Percentiles rank a stretch among this genome's conserved stretches.
Conservation (phyloP, 2,113 vertebrate genomes). For the Speoplatyrhinus poulsoni region DNA sequence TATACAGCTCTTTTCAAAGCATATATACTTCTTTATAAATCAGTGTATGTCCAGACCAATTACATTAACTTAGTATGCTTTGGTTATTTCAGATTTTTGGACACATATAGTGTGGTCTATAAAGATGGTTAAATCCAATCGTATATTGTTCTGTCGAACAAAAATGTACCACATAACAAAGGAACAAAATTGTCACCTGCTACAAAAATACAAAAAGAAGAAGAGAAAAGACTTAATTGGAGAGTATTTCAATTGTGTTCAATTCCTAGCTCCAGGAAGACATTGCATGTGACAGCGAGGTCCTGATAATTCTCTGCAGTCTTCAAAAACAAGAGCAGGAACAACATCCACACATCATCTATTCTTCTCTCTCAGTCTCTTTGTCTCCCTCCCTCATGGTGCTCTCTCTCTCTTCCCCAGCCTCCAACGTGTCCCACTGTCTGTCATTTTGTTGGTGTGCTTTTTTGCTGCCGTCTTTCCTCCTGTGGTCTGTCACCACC, state of each 20-base stretch:
- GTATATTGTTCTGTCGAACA: slow-evolving; percentile 4
- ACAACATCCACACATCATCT: slow-evolving; percentile 38
- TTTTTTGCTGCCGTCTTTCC: slow-evolving; percentile 45
- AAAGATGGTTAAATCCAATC: too few relatives aligned
- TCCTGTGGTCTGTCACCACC: slow-evolving; percentile 58
- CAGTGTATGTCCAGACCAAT: too few relatives aligned
- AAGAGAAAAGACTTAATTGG: background rate
- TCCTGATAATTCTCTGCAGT: slow-evolving; percentile 41
- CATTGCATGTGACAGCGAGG: background rate
- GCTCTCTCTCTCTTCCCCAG: background rate
- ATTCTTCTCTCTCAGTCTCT: background rate
- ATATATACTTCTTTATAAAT: too few relatives aligned
- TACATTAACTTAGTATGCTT: too few relatives aligned
- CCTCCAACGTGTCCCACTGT: slow-evolving; percentile 38
- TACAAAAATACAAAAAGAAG: background rate
- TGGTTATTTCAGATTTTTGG: too few relatives aligned
- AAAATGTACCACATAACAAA: slow-evolving; percentile 33
- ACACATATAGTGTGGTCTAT: too few relatives aligned
- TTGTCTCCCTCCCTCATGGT: background rate
- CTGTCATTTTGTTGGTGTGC: background rate
- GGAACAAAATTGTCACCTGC: background rate
- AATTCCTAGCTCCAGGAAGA: slow-evolving; percentile 36
- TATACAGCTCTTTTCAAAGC: too few relatives aligned
- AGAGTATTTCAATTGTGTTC: slow-evolving; percentile 37
- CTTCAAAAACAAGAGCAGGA: slow-evolving; percentile 37